Percentiles rank a stretch among this genome's conserved stretches.
These are phyloP conservation scores for Aricia artaxerxes DNA, from an alignment of 2,888 invertebrate genomes.

Conservation along the genomic window DNA sequence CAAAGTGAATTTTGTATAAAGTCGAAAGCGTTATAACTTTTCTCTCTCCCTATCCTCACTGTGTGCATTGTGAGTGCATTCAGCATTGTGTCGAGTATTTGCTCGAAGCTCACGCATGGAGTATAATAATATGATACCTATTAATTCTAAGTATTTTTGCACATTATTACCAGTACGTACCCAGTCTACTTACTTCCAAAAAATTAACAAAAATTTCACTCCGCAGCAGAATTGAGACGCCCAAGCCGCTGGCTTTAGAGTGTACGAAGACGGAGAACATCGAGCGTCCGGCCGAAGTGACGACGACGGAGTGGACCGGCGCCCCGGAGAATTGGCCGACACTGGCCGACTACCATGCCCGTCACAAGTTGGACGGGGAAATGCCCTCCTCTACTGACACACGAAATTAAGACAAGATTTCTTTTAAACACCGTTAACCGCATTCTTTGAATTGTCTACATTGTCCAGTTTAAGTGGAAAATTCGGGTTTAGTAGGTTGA, in stretches of 20 bases:
- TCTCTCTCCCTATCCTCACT: no score
- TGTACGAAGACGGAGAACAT: constrained; percentile 55
- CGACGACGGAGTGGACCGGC: constrained; percentile 68
- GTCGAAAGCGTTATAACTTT: no score
- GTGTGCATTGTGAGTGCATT: no score
- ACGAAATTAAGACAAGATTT: constrained; percentile 60
- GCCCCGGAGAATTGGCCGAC: constrained; percentile 57
- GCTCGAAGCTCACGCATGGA: no score
- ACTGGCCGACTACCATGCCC: constrained; percentile 69
- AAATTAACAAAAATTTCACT: neutral
- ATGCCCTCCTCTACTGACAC: constrained; percentile 75
- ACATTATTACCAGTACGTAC: no score
- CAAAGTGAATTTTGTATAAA: no score
- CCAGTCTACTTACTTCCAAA: neutral
- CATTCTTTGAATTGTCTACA: neutral
- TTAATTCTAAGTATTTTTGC: no score
- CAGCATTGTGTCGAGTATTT: no score
- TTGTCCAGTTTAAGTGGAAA: no score
- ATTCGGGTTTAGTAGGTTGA: neutral
- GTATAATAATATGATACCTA: no score
- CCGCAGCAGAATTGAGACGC: constrained; percentile 67
- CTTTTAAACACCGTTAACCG: neutral
- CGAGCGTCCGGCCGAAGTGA: constrained; percentile 73
- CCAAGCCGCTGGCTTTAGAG: constrained; percentile 71
- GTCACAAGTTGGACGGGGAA: constrained; percentile 74